Evolutionary conservation across 2,113 vertebrate genomes (phyloP).

Genomic region (Furnarius figulus): DNA sequence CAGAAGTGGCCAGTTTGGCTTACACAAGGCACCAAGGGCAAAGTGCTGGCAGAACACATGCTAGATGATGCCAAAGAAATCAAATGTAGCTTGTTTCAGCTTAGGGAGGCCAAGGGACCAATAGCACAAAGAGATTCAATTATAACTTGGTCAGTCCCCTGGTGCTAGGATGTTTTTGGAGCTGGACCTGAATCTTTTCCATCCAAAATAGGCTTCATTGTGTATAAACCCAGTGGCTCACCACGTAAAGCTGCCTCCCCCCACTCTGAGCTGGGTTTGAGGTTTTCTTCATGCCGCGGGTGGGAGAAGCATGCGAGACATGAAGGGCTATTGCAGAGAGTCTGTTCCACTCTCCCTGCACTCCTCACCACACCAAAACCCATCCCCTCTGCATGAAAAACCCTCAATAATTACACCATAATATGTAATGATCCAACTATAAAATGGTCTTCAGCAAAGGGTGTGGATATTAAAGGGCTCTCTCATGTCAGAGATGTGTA

Average conservation of each 20-base stretch:
- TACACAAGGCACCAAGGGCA: slow-evolving; percentile 25
- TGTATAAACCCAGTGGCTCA: background rate
- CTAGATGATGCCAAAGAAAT: slow-evolving; percentile 38
- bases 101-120: slow-evolving; percentile 42
- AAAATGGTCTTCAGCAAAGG: background rate
- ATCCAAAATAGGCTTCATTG: background rate
- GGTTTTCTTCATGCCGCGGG: background rate
- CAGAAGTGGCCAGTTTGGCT: slow-evolving; percentile 35
- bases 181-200: slow-evolving; percentile 5
- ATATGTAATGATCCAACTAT: background rate
- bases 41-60: background rate
- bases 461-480: background rate
- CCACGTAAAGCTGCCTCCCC: background rate
- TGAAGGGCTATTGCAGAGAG: background rate
- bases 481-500: background rate
- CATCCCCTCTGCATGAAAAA: background rate
- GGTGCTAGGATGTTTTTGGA: slow-evolving; percentile 10
- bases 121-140: slow-evolving; percentile 53
- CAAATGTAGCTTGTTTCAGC: slow-evolving; percentile 23
- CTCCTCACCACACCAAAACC: background rate
- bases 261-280: background rate
- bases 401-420: background rate
- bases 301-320: background rate
- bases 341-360: background rate
- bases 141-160: slow-evolving; percentile 35